Percentiles rank a stretch among this genome's conserved stretches.
Evolutionary conservation across 2,888 invertebrate species (phyloP).

Genomic region (Tuta absoluta): DNA sequence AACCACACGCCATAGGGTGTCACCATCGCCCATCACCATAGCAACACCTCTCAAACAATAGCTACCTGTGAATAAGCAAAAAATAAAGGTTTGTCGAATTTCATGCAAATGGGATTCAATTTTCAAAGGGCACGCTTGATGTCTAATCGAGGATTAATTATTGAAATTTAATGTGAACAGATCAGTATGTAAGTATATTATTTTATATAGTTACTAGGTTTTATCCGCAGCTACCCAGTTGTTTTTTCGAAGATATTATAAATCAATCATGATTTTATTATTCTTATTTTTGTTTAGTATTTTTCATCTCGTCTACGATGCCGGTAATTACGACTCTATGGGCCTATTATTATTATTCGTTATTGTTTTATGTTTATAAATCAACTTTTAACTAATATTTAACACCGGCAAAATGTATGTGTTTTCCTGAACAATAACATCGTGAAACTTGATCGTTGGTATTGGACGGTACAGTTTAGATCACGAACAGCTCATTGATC

Average conservation of each 20-base stretch:
- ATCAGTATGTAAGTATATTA: not conserved
- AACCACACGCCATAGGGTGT: slow-evolving; percentile 2
- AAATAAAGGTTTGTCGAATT: not conserved
- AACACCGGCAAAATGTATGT: too few species aligned
- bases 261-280: too few species aligned
- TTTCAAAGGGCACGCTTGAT: not conserved
- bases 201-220: not conserved
- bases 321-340: too few species aligned
- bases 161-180: not conserved
- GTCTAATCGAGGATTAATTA: not conserved
- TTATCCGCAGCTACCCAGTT: too few species aligned
- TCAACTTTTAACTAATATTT: too few species aligned
- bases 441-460: not conserved
- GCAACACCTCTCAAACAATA: slow-evolving; percentile 17
- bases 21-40: not conserved
- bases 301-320: too few species aligned
- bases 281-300: too few species aligned
- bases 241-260: too few species aligned
- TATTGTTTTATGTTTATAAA: too few species aligned
- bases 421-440: not conserved
- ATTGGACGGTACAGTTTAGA: not conserved
- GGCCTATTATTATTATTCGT: too few species aligned
- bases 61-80: not conserved
- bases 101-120: not conserved
- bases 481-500: slow-evolving; percentile 5